Evolutionary conservation across 1,140 invertebrate species (phyloP).

Genomic region (Leucophenga varia): DNA sequence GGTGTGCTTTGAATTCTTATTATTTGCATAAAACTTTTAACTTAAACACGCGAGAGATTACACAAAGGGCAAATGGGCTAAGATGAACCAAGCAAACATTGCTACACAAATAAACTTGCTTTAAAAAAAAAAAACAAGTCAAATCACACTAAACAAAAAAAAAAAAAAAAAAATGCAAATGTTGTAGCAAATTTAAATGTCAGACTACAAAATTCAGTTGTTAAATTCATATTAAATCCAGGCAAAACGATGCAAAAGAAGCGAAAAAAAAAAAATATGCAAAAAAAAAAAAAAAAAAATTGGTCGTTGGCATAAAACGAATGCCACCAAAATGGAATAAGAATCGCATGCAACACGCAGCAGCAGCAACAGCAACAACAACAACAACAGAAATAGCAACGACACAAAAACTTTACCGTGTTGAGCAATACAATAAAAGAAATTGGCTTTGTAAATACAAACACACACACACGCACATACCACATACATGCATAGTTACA

Average conservation of each 20-base stretch:
- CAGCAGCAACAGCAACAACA: too few relatives aligned
- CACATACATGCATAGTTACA: too few relatives aligned
- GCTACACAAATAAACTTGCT: too few relatives aligned
- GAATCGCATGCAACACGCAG: too few relatives aligned
- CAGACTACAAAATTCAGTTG: constrained; percentile 45
- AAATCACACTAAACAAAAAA: background rate
- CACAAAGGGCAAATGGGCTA: constrained; percentile 3
- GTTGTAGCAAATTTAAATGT: constrained; percentile 48
- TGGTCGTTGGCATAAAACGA: too few relatives aligned
- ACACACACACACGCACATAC: too few relatives aligned
- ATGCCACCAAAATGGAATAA: too few relatives aligned
- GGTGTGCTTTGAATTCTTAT: constrained; percentile 34
- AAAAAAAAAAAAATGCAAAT: constrained; percentile 42
- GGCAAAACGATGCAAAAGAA: background rate
- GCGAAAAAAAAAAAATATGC: constrained; percentile 9
- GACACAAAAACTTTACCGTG: too few relatives aligned
- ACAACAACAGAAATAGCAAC: too few relatives aligned
- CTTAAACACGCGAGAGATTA: constrained; percentile 4
- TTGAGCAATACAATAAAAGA: too few relatives aligned
- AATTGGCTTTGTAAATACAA: too few relatives aligned
- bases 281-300: background rate
- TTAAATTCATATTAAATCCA: constrained; percentile 41
- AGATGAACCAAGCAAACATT: constrained; percentile 9
- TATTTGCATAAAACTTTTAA: constrained; percentile 43
- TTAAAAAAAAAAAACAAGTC: background rate